Percentiles rank a stretch among this genome's conserved stretches.
Conservation (phyloP, 2,888 invertebrate species). For the Meganola albula region DNA sequence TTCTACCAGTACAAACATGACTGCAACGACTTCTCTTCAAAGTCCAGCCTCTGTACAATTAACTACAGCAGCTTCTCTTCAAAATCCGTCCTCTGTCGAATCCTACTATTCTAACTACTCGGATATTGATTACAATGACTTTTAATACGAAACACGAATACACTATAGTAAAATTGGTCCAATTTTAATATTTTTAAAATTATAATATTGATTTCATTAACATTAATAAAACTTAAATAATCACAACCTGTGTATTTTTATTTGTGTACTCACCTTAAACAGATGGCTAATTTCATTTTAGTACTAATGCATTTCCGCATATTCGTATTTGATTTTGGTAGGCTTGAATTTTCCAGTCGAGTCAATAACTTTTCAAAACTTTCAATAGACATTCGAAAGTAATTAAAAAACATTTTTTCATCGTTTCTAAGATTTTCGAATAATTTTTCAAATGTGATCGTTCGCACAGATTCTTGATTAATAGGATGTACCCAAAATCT, state of each 20-base stretch:
- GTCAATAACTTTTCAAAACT: constrained; percentile 20
- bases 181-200: constrained; percentile 5
- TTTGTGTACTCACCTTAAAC: constrained; percentile 24
- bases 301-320: constrained; percentile 21
- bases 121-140: constrained; percentile 14
- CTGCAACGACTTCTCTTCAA: constrained; percentile 15
- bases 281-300: constrained; percentile 24
- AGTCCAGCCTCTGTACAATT: constrained; percentile 15
- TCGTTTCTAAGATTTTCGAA: constrained; percentile 21
- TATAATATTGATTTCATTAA: constrained; percentile 17
- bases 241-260: constrained; percentile 16
- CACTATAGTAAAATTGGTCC: constrained; percentile 15
- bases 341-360: constrained; percentile 22
- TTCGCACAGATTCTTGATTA: constrained; percentile 21
- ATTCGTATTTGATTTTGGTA: constrained; percentile 24
- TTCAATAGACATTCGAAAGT: constrained; percentile 22
- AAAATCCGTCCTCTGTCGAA: constrained; percentile 23
- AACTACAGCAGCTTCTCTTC: constrained; percentile 19
- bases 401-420: constrained; percentile 15
- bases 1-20: constrained; percentile 25
- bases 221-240: constrained; percentile 23
- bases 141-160: constrained; percentile 15
- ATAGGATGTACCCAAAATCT: constrained; percentile 23
- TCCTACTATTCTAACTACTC: constrained; percentile 24
- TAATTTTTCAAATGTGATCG: constrained; percentile 18